phyloP scores from a whole-genome alignment of 2,797 vertebrate genomes.

The Hippopotamyrus pictus region DNA sequence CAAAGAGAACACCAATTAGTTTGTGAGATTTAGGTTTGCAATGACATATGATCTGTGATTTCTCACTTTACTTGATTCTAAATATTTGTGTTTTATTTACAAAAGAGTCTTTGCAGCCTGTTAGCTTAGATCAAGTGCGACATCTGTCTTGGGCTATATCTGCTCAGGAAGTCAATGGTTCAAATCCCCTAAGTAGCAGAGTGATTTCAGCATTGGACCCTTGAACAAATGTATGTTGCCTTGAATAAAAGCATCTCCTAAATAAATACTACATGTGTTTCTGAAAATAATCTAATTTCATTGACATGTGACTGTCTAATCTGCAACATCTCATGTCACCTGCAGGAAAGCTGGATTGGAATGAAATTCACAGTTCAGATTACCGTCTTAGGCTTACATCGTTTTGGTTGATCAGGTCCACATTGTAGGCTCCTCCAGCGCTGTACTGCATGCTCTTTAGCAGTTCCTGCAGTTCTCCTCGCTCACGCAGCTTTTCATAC shows the following conservation, averaged over 20 bases:
- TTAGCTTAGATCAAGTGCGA: background rate
- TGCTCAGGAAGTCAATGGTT: background rate
- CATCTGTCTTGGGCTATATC: background rate
- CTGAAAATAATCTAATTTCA: background rate
- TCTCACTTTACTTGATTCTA: background rate
- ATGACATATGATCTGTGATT: background rate
- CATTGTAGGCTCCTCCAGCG: background rate
- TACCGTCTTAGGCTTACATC: slow-evolving; percentile 3
- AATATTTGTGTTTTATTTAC: background rate
- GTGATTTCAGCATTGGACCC: background rate
- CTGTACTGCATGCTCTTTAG: slow-evolving; percentile 25
- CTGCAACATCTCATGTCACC: background rate
- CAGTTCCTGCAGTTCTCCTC: slow-evolving; percentile 14
- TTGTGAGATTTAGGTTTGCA: background rate
- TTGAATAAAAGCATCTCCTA: background rate
- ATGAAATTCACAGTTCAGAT: background rate
- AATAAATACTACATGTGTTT: background rate
- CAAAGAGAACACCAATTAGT: background rate
- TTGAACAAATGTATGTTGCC: background rate
- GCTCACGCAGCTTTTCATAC: slow-evolving; percentile 19
- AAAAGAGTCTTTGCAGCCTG: background rate
- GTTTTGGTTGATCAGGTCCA: slow-evolving; percentile 22
- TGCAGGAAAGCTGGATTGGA: background rate
- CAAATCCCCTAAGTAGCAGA: background rate
- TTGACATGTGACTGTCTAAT: background rate